A percentile compares a stretch with the other conserved stretches of the same genome.
Evolutionary conservation across 2,113 vertebrate genomes (phyloP).

Genomic region (Hypocryptadius cinnamomeus): DNA sequence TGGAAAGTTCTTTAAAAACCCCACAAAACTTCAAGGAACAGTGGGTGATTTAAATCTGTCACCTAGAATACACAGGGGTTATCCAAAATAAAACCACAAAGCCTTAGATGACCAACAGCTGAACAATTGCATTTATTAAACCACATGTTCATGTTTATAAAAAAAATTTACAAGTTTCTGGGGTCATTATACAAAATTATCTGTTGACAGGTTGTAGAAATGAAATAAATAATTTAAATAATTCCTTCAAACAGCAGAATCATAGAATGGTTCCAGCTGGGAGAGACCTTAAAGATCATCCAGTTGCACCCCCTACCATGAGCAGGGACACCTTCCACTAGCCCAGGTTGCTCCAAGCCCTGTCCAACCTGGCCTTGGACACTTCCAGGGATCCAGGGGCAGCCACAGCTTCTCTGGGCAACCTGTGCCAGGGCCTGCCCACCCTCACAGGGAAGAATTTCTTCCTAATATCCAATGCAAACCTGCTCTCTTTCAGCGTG

Average conservation of each 20-base stretch:
- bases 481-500: not conserved
- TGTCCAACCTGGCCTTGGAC: accelerated
- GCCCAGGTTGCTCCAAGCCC: not conserved
- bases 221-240: not conserved
- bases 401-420: not conserved
- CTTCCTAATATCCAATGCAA: not conserved
- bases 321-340: not conserved
- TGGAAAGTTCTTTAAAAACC: not conserved
- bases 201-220: not conserved
- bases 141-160: not conserved
- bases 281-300: not conserved
- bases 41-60: not conserved
- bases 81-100: not conserved
- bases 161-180: not conserved
- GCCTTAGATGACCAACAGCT: not conserved
- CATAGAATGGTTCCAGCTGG: not conserved
- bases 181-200: not conserved
- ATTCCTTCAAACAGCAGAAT: not conserved
- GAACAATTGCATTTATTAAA: not conserved
- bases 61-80: not conserved
- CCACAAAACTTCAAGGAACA: not conserved
- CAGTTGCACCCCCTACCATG: not conserved
- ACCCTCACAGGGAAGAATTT: not conserved
- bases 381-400: not conserved
- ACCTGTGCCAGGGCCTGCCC: accelerated